phyloP scores from a whole-genome alignment of 2,797 vertebrate genomes.

The Yasuhikotakia modesta region DNA sequence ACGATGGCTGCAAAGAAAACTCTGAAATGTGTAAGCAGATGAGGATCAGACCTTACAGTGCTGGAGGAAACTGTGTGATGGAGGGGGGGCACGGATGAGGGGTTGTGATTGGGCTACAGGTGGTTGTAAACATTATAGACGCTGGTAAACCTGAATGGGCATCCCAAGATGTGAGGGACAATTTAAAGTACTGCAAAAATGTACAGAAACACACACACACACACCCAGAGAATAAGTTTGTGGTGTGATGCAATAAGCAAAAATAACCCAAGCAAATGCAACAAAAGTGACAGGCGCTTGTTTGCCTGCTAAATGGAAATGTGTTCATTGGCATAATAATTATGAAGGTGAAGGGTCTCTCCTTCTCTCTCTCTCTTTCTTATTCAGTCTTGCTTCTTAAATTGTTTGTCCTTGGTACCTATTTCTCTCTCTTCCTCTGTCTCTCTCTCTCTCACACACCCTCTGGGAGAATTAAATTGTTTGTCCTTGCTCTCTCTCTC shows the following conservation, averaged over 20 bases:
- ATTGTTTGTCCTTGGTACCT: slow-evolving; percentile 13
- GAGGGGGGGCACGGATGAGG: too few relatives aligned
- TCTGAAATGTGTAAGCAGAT: neutral
- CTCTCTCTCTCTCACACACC: neutral
- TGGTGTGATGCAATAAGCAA: slow-evolving; percentile 2
- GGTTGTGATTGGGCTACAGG: too few relatives aligned
- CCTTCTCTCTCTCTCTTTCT: slow-evolving; percentile 1
- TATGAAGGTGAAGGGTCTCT: slow-evolving; percentile 30
- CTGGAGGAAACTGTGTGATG: too few relatives aligned
- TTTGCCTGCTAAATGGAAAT: slow-evolving; percentile 4
- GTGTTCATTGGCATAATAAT: slow-evolving; percentile 19
- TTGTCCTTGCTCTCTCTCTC: slow-evolving; percentile 30
- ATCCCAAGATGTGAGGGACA: too few relatives aligned
- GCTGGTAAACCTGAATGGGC: too few relatives aligned
- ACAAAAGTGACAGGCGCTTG: slow-evolving; percentile 10
- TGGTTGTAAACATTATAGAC: too few relatives aligned
- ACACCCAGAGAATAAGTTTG: neutral
- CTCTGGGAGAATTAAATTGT: slow-evolving; percentile 44
- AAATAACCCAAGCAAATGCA: neutral
- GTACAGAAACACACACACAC: slow-evolving; percentile 1
- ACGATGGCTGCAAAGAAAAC: neutral
- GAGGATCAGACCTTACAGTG: neutral
- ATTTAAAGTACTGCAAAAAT: neutral
- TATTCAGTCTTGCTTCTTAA: neutral
- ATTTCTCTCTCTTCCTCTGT: slow-evolving; percentile 3